Evolutionary conservation across 2,888 invertebrate genomes (phyloP).

Genomic region (Catocala nupta): DNA sequence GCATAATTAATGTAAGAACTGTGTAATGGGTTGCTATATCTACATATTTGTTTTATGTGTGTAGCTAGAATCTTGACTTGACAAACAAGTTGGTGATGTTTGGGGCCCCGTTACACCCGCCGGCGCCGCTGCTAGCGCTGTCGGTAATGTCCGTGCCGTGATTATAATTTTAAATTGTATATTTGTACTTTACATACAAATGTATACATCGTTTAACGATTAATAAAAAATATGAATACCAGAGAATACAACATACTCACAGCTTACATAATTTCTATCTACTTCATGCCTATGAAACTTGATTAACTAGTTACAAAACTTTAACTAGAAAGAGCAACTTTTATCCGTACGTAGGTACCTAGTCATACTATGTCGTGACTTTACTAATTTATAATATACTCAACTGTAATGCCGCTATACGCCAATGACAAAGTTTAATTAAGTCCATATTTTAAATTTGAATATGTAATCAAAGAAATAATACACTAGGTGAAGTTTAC

Average conservation of each 20-base stretch:
- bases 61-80: conserved; percentile 36
- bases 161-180: conserved; percentile 22
- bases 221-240: too few relatives aligned
- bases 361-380: too few relatives aligned
- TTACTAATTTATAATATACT: too few relatives aligned
- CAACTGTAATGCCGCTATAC: too few relatives aligned
- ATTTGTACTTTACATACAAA: conserved; percentile 8
- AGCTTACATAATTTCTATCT: not conserved
- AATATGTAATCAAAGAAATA: too few relatives aligned
- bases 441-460: too few relatives aligned
- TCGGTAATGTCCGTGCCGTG: not conserved
- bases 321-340: not conserved
- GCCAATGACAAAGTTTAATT: too few relatives aligned
- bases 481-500: too few relatives aligned
- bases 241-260: too few relatives aligned
- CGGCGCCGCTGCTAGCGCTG: conserved; percentile 4
- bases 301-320: conserved; percentile 2
- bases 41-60: conserved; percentile 25
- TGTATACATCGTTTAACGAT: not conserved
- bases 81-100: conserved; percentile 43
- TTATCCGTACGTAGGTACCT: not conserved
- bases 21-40: conserved; percentile 12
- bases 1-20: not conserved
- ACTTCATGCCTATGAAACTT: not conserved
- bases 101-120: conserved; percentile 47